Percentiles rank a stretch among this genome's conserved stretches.
Conservation (phyloP, 2,888 invertebrate genomes). For the Apoda limacodes region DNA sequence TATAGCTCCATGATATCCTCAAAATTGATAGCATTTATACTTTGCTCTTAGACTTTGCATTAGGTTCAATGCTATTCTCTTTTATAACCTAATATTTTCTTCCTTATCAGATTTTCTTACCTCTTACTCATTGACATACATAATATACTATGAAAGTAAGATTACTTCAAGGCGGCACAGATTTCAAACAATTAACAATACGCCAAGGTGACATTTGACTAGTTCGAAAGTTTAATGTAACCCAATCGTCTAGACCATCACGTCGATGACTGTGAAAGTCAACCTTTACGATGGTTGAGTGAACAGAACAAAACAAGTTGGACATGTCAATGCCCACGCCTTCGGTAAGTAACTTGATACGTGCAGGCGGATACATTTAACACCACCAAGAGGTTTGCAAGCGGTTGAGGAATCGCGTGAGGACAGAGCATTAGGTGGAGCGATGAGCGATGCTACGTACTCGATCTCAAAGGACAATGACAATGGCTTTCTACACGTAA, state of each 20-base stretch:
- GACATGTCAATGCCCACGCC: conserved; percentile 69
- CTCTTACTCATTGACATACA: too few relatives aligned
- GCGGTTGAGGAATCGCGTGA: conserved; percentile 28
- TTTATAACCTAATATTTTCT: too few relatives aligned
- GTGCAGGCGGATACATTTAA: conserved; percentile 63
- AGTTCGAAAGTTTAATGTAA: conserved; percentile 49
- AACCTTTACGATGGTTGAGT: conserved; percentile 57
- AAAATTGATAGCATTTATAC: too few relatives aligned
- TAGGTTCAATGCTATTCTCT: too few relatives aligned
- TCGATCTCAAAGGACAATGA: conserved; percentile 21
- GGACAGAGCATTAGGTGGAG: conserved; percentile 28
- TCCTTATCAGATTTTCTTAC: too few relatives aligned
- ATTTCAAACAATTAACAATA: conserved; percentile 19
- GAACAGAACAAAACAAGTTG: conserved; percentile 65
- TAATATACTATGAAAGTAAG: too few relatives aligned
- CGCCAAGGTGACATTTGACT: conserved; percentile 45
- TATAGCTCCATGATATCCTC: too few relatives aligned
- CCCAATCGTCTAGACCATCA: conserved; percentile 38
- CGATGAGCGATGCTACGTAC: conserved; percentile 29
- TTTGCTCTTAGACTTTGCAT: too few relatives aligned
- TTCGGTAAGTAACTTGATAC: conserved; percentile 65
- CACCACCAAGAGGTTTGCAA: conserved; percentile 45
- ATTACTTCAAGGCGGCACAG: conserved; percentile 22
- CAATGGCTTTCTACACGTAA: conserved; percentile 38
- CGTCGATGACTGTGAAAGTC: conserved; percentile 61